phyloP scores from a whole-genome alignment of 1,140 invertebrate genomes.

The Popillia japonica region DNA sequence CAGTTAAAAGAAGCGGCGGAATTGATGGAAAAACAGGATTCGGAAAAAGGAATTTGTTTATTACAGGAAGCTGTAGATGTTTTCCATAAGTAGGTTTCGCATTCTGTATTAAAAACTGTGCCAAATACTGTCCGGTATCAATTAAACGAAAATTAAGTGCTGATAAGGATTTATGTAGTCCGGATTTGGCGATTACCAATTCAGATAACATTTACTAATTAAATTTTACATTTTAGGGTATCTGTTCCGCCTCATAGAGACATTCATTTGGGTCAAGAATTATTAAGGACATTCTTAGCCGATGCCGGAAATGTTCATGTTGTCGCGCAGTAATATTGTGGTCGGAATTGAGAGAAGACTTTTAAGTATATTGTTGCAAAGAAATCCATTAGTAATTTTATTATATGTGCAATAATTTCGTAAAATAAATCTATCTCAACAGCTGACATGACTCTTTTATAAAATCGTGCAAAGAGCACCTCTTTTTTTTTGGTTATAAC shows the following conservation, averaged over 20 bases:
- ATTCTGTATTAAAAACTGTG: not conserved
- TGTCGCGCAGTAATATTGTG: not conserved
- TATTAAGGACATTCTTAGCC: slow-evolving; percentile 64
- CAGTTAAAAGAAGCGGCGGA: slow-evolving; percentile 63
- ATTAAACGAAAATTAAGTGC: no score
- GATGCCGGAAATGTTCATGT: slow-evolving; percentile 48
- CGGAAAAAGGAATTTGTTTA: slow-evolving; percentile 62
- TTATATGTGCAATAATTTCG: no score
- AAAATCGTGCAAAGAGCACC: no score
- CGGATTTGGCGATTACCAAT: not conserved
- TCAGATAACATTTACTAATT: not conserved
- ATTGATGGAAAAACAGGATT: slow-evolving; percentile 61
- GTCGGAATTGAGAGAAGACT: not conserved
- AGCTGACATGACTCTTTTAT: no score
- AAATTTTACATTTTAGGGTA: slow-evolving; percentile 52
- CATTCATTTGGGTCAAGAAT: slow-evolving; percentile 70
- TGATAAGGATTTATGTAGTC: slow-evolving; percentile 13
- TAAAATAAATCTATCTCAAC: no score
- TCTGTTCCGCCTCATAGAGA: slow-evolving; percentile 67
- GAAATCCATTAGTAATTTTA: no score
- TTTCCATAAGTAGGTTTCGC: slow-evolving; percentile 56
- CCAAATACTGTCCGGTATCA: no score
- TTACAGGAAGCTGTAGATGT: slow-evolving; percentile 61
- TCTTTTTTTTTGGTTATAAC: no score
- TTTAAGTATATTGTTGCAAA: not conserved